Conservation (phyloP, 2,113 vertebrate species). For the Eonycteris spelaea region DNA sequence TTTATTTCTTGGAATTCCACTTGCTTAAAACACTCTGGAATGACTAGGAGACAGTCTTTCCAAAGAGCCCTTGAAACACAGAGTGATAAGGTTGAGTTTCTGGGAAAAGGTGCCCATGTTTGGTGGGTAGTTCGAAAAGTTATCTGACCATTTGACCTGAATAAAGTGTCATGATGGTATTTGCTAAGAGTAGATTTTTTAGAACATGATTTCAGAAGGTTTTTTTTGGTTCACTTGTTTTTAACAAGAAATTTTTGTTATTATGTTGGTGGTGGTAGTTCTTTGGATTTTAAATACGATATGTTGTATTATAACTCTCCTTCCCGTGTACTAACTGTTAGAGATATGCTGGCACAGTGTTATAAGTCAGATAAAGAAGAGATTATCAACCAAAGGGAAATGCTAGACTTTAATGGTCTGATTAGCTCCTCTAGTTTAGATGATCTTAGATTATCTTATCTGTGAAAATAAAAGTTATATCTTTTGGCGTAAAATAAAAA, state of each 20-base stretch:
- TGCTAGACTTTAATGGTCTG: not conserved
- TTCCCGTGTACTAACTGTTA: not conserved
- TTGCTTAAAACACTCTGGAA: not conserved
- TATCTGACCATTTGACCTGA: not conserved
- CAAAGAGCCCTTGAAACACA: not conserved
- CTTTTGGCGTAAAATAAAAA: not conserved
- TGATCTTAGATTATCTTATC: conserved; percentile 36
- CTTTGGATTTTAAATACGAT: conserved; percentile 17
- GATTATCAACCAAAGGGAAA: not conserved
- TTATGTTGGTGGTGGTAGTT: not conserved
- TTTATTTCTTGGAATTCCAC: not conserved
- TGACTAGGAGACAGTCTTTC: not conserved
- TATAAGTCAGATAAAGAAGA: not conserved
- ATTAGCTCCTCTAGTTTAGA: not conserved
- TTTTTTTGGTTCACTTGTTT: not conserved
- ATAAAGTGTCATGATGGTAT: not conserved
- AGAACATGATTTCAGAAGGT: not conserved
- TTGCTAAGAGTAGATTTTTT: not conserved
- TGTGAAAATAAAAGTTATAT: conserved; percentile 34
- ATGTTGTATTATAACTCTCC: not conserved
- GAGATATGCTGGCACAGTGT: not conserved
- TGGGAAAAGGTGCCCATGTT: not conserved
- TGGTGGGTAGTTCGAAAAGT: not conserved
- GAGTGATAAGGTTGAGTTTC: not conserved
- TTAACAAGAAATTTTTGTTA: not conserved